Base-by-base conservation (phyloP, 2,113 vertebrate genomes). In the Galbula dea region DNA sequence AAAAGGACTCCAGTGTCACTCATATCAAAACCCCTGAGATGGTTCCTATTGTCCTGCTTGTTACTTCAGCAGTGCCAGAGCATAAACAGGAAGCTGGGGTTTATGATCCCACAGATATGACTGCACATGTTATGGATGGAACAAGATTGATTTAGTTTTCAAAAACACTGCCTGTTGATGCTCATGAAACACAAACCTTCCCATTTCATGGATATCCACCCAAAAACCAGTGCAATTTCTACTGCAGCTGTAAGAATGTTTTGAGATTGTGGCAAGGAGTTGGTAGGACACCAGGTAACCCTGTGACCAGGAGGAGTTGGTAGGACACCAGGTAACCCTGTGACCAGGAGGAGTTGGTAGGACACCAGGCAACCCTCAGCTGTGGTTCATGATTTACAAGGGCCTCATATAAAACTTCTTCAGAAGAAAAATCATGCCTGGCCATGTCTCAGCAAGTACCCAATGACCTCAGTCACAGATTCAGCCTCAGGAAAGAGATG, bases 181-280 rank as follows among this genome's bases (percentile, higher is more conserved):
- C 83, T 69, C n/a, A 12, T 73, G 76, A 37, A 89, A 11, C 29
- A 67, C 67, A 88, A 79, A 83, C 27, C 9, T 13, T 15, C 19
- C 0, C 7, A 7, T 63, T 18, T 3, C 22, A 1, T 5, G 21
- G 27, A 59, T 69, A 68, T 8, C 17, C 7, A 15, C 12, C 48
- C 6, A 0, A 15, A 62, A 66, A 21, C 0, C 34, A 12, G 1
- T 1, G 36, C 36, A 10, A 11, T 26, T 72, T 54, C 88, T 7
- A 7, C 30, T 2, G 45, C 45, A 2, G 9, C 27, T 58, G 3
- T 3, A 15, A 27, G 14, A 78, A 52, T 2, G 19, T 1, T 37
- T 2, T 4, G 69, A 72, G 89, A 1, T 0, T 2, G 59, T 2
- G 20, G 24, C 43, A 1, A 12, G 4, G 29, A 36, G 36, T 16